These are phyloP conservation scores for Thamnophis elegans DNA, from an alignment of 2,797 vertebrate species.

Conservation along the genomic window DNA sequence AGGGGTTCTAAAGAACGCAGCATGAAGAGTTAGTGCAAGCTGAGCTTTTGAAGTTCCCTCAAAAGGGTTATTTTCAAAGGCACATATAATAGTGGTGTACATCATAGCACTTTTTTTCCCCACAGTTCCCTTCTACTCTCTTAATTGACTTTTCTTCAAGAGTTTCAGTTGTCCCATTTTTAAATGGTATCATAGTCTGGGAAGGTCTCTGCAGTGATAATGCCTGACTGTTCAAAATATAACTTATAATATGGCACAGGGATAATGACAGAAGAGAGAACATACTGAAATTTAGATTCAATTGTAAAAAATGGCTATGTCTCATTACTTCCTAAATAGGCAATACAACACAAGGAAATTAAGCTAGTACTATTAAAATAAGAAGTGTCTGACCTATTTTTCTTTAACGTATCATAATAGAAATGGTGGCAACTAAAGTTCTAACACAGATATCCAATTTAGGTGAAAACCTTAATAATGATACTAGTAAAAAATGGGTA, in stretches of 20 bases:
- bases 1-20: slow-evolving; percentile 1
- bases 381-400: background rate
- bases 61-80: slow-evolving; percentile 22
- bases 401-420: background rate
- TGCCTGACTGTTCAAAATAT: background rate
- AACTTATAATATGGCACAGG: background rate
- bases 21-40: background rate
- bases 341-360: background rate
- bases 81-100: background rate
- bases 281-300: background rate
- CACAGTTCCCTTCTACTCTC: slow-evolving; percentile 5
- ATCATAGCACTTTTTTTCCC: slow-evolving; percentile 9
- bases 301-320: background rate
- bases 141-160: slow-evolving; percentile 32
- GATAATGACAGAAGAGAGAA: background rate
- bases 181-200: background rate
- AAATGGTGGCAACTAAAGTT: background rate
- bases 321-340: background rate
- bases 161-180: slow-evolving; percentile 11
- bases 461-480: background rate
- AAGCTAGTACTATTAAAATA: background rate
- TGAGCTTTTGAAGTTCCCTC: background rate
- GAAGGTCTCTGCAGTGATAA: background rate
- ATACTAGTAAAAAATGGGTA: background rate
- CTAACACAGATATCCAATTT: background rate